phyloP scores from a whole-genome alignment of 2,888 invertebrate genomes.

The Acanthosoma haemorrhoidale region DNA sequence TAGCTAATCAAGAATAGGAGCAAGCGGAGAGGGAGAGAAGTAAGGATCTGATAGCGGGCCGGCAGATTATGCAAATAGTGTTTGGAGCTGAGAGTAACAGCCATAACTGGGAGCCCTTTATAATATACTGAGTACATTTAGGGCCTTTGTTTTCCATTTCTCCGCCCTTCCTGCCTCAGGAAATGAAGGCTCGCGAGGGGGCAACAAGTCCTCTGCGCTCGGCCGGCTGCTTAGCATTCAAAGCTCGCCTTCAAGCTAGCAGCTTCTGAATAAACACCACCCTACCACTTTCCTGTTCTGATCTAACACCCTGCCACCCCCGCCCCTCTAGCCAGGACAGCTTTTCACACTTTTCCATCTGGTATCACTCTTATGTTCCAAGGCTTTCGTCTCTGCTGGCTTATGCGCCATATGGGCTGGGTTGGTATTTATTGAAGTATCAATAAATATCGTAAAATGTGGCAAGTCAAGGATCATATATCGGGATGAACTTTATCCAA shows the following conservation, averaged over 20 bases:
- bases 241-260: background rate
- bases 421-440: no score
- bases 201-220: constrained; percentile 3
- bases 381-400: no score
- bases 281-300: background rate
- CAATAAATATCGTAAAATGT: no score
- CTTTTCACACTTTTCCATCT: background rate
- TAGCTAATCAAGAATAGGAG: no score
- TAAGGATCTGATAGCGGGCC: background rate
- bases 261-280: constrained; percentile 5
- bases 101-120: background rate
- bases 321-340: background rate
- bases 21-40: no score
- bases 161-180: background rate
- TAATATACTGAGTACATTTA: constrained; percentile 4
- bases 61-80: constrained; percentile 4
- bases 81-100: background rate
- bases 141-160: constrained; percentile 8
- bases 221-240: constrained; percentile 11
- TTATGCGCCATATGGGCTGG: background rate
- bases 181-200: constrained; percentile 10
- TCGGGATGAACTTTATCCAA: no score
- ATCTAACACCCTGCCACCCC: no score
- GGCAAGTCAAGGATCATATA: no score
- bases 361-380: no score